Evolutionary conservation across 2,888 invertebrate species (phyloP).

Genomic region (Arge pagana): DNA sequence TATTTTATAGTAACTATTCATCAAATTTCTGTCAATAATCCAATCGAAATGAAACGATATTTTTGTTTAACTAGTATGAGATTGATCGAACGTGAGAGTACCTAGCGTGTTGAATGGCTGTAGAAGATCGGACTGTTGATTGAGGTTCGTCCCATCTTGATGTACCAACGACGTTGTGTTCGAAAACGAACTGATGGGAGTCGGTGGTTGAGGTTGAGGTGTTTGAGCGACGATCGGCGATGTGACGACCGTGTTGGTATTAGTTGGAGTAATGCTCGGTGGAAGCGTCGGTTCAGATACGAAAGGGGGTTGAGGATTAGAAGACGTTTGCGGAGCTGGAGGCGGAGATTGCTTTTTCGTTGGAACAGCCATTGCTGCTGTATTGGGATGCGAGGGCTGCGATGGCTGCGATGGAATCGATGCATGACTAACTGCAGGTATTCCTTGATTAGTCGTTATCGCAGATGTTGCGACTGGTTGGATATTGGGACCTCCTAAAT

Average conservation of each 20-base stretch:
- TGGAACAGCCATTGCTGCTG: conserved; percentile 52
- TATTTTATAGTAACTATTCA: conserved; percentile 25
- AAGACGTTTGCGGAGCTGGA: conserved; percentile 50
- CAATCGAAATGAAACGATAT: too few relatives aligned
- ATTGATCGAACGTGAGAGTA: too few relatives aligned
- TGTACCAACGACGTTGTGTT: conserved; percentile 42
- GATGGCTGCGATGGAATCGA: conserved; percentile 56
- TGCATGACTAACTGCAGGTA: conserved; percentile 55
- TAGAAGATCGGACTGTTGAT: conserved; percentile 50
- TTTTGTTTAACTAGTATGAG: too few relatives aligned
- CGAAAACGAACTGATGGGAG: conserved; percentile 48
- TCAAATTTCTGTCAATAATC: too few relatives aligned
- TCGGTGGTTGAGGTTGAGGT: conserved; percentile 39
- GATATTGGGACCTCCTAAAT: conserved; percentile 60
- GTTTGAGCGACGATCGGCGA: conserved; percentile 47
- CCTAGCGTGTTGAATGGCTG: conserved; percentile 54
- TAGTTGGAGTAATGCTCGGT: conserved; percentile 51
- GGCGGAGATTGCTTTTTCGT: conserved; percentile 54
- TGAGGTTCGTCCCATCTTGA: conserved; percentile 42
- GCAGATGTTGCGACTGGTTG: conserved; percentile 63
- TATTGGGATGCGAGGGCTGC: conserved; percentile 43
- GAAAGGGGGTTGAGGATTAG: conserved; percentile 48
- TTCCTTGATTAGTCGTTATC: conserved; percentile 52
- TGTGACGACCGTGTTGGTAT: conserved; percentile 46
- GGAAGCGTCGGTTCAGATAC: conserved; percentile 51